phyloP scores from a whole-genome alignment of 2,113 vertebrate species.

The Cyphomyrus discorhynchus region DNA sequence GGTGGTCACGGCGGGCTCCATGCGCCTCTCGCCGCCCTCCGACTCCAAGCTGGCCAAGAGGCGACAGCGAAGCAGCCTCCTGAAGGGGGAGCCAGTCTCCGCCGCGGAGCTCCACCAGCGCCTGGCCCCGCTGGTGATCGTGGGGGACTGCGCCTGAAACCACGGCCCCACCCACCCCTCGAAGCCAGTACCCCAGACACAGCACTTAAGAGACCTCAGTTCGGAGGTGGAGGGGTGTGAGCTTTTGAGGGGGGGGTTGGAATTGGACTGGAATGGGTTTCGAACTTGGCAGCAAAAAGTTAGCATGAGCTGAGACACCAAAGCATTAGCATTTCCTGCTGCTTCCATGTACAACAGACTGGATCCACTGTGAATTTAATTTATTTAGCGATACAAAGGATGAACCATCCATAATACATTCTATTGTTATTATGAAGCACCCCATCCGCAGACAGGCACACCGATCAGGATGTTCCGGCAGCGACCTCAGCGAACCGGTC shows the following conservation, averaged over 20 bases:
- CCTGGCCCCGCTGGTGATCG: conserved; percentile 76
- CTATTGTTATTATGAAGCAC: conserved; percentile 36
- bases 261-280: background rate
- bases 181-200: background rate
- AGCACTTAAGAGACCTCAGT: conserved; percentile 2
- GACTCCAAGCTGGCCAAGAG: conserved; percentile 85
- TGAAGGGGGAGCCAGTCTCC: conserved; percentile 62
- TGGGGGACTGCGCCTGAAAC: conserved; percentile 78
- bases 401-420: conserved; percentile 25
- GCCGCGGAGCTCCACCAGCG: conserved; percentile 68
- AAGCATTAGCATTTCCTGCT: conserved; percentile 63
- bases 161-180: background rate
- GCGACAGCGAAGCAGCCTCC: conserved; percentile 75
- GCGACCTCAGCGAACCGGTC: conserved; percentile 38
- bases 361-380: conserved; percentile 71
- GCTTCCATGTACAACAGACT: conserved; percentile 62
- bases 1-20: conserved; percentile 74
- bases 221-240: background rate
- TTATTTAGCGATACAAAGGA: background rate
- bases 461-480: conserved; percentile 26
- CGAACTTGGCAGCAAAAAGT: conserved; percentile 40
- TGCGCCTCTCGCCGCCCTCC: conserved; percentile 86
- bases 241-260: background rate
- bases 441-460: conserved; percentile 56
- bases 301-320: conserved; percentile 62